Base-by-base conservation (phyloP, 2,113 vertebrate species). In the Anolis sagrei region DNA sequence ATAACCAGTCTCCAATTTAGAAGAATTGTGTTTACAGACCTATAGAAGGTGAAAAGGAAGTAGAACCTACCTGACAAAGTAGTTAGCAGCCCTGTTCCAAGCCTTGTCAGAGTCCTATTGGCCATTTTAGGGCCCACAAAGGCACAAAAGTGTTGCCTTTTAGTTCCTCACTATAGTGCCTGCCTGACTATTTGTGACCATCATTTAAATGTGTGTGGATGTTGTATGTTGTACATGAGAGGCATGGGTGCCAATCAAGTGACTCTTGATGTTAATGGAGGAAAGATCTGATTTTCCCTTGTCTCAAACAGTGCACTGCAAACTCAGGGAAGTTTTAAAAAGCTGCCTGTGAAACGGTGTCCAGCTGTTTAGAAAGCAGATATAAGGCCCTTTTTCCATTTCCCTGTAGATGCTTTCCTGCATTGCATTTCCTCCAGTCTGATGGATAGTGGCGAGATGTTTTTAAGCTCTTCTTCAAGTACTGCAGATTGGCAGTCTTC, bases 381-480 rank as follows among this genome's bases (percentile, higher is more conserved):
- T 51, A 58, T 32, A 39, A 73, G 5, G 9, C 27, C 51, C 9
- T 4, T 36, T 32, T 7, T 74, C 7, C 18, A 18, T 44, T 51
- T 32, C 48, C 6, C 34, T 27, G 21, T 70, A 9, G 44, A 58
- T 21, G 66, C 48, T 85, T 69, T 32, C 13, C 10, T 79, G 27
- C 27, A 78, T 36, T 78, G 36, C 62, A 21, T 62, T 51, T 69
- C 21, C 10, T 72, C 49, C 36, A 29, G 25, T 19, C 34, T 83
- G 27, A 21, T 19, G 11, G 39, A 82, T 82, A 25, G 36, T 82
- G 19, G 25, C 39, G 29, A 48, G 32, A 16, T 29, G 9, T 14
- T 78, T 68, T 76, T 27, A 32, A 66, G 18, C 13, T 84, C n/a
- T 49, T 76, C 84, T 11, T 19, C 66, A 88, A n/a, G 61, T 79